phyloP scores from a whole-genome alignment of 1,140 invertebrate genomes.

The Drosophila sucinea region DNA sequence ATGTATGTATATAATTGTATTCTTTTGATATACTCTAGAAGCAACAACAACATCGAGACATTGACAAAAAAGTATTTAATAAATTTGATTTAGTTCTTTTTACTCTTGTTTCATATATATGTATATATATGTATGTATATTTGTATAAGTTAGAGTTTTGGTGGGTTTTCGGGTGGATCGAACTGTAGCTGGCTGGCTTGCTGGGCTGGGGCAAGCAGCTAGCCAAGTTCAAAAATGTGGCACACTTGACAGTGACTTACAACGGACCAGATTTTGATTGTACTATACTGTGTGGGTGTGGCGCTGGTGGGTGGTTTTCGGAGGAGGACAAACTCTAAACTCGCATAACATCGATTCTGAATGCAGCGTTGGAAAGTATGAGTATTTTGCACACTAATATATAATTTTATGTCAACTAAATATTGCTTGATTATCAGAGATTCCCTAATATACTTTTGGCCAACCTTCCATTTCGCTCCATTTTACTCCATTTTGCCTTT shows the following conservation, averaged over 20 bases:
- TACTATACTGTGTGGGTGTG: slow-evolving; percentile 3
- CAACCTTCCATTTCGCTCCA: too few species aligned
- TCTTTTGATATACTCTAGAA: slow-evolving; percentile 8
- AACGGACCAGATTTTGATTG: slow-evolving; percentile 8
- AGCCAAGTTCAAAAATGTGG: slow-evolving; percentile 63
- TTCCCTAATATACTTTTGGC: neutral
- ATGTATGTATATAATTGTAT: slow-evolving; percentile 23
- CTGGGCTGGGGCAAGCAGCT: slow-evolving; percentile 73
- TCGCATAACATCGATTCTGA: too few species aligned
- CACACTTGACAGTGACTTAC: neutral
- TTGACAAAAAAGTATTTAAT: slow-evolving; percentile 4
- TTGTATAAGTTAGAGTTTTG: slow-evolving; percentile 1
- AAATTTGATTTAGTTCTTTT: slow-evolving; percentile 16
- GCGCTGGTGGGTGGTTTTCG: neutral
- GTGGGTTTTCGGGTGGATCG: slow-evolving; percentile 34
- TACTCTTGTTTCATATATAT: neutral
- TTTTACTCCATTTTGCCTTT: neutral
- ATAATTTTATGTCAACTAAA: neutral
- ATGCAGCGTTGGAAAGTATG: too few species aligned
- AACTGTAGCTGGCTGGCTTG: slow-evolving; percentile 65
- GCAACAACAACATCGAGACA: slow-evolving; percentile 18
- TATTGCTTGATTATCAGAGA: slow-evolving; percentile 4
- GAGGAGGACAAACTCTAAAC: too few species aligned
- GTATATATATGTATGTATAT: slow-evolving; percentile 1
- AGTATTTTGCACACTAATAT: too few species aligned